Base-by-base conservation (phyloP, 2,888 invertebrate species). In the Parnassius mnemosyne region DNA sequence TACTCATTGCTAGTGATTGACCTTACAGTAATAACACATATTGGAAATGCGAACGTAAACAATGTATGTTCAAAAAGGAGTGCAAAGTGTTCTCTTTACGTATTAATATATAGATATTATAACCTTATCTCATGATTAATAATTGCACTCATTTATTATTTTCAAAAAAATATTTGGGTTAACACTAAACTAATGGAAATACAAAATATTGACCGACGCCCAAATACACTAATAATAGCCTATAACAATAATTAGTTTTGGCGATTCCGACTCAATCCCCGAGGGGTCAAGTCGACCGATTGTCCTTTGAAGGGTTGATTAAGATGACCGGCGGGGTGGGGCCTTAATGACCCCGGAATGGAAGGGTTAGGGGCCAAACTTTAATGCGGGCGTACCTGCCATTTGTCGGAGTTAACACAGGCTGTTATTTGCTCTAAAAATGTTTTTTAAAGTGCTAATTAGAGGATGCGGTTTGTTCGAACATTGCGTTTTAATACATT, bases 271-370 rank as follows among this genome's bases (percentile, higher is more conserved):
- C 69, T 73, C 53, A 63, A 74, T 75, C 78, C 83, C 80, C 69
- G 49, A 57, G 76, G 85, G 87, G 87, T 87, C 85, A 85, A 86
- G 82, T 77, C 76, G 78, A 78, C 78, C 87, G 87, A 87, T 89
- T 84, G 89, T 86, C 87, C 89, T 87, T 86, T 84, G 86, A 85
- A 84, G 87, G 89, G 87, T 85, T 87, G 88, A 89, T 89, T 89
- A 88, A 90, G 89, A 90, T 87, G 88, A 84, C 87, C 88, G 77
- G 78, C 73, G 77, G 79, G 78, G 76, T 73, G 70, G 74, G 69
- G 72, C 74, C 76, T 69, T 81, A 84, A 84, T 81, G 83, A 80
- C 81, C 81, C 78, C 71, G 55, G 72, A 74, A 69, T 75, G 78
- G 77, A 80, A 80, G 82, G 83, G 84, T 77, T 71, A 59, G 63